These are phyloP conservation scores for Podargus strigoides DNA, from an alignment of 2,797 vertebrate genomes.

Conservation along the genomic window DNA sequence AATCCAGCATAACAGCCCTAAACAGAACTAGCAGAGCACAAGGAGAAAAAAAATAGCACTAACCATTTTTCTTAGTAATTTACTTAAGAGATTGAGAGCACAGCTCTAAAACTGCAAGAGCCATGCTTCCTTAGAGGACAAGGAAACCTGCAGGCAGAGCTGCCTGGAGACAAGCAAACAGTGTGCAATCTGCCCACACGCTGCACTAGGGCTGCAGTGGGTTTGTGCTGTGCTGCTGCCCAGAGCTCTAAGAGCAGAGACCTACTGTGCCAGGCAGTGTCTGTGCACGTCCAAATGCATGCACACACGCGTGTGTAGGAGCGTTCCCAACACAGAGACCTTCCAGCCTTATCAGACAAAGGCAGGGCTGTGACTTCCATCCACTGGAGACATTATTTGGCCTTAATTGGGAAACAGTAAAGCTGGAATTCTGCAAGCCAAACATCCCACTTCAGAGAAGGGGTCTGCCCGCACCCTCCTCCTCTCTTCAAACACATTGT, in stretches of 20 bases:
- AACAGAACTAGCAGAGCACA: background rate
- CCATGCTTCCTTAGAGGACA: background rate
- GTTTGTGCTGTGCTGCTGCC: background rate
- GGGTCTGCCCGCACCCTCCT: background rate
- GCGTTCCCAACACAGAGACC: background rate
- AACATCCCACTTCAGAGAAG: background rate
- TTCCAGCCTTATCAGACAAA: background rate
- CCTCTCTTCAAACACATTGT: background rate
- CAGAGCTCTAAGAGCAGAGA: too few species aligned
- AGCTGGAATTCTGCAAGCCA: background rate
- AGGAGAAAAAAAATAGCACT: background rate
- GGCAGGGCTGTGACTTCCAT: background rate
- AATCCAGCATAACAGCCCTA: background rate
- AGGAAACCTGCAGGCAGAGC: background rate
- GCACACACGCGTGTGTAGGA: background rate
- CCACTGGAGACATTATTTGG: background rate
- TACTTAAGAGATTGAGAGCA: slow-evolving; percentile 39
- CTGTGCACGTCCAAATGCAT: background rate
- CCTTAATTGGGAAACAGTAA: background rate
- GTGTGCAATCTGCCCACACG: rapidly evolving
- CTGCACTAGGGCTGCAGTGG: background rate
- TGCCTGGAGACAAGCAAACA: background rate
- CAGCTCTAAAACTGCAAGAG: background rate
- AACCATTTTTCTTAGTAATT: slow-evolving; percentile 37
- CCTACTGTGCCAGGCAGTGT: background rate